A percentile compares a stretch with the other conserved stretches of the same genome.
Evolutionary conservation across 2,113 vertebrate genomes (phyloP).

Genomic region (Acrocephalus kingi): DNA sequence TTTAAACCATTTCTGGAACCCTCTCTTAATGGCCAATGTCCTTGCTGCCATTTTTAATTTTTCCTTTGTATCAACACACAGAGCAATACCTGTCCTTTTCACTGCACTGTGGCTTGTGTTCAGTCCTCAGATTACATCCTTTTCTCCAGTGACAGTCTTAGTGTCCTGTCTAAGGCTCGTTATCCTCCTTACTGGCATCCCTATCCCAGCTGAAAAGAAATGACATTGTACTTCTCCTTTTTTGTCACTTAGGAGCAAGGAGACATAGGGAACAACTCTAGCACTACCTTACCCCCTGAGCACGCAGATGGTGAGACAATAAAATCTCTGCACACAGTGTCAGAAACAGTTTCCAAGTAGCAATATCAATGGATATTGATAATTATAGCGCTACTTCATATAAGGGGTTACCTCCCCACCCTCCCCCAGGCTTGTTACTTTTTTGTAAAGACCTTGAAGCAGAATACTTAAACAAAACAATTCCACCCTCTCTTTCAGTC

Average conservation of each 20-base stretch:
- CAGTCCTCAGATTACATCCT: neutral
- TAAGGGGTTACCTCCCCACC: neutral
- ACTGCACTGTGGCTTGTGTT: neutral
- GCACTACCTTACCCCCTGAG: neutral
- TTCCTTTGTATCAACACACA: neutral
- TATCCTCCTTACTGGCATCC: neutral
- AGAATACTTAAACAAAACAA: neutral
- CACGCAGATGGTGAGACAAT: neutral
- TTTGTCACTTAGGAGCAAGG: neutral
- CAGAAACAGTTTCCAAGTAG: neutral
- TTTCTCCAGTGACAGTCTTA: neutral
- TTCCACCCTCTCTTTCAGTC: conserved; percentile 71
- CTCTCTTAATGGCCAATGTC: neutral
- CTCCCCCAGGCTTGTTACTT: neutral
- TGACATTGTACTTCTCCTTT: neutral
- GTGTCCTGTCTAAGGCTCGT: neutral
- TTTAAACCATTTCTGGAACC: neutral
- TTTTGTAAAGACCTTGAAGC: neutral
- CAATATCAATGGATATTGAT: neutral
- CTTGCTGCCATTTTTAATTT: neutral
- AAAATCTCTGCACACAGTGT: neutral
- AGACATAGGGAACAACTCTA: neutral
- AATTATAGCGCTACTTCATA: neutral
- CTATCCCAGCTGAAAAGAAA: neutral
- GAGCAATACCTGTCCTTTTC: neutral